These are phyloP conservation scores for Lasioglossum calceatum DNA, from an alignment of 2,888 invertebrate species.

Conservation along the genomic window DNA sequence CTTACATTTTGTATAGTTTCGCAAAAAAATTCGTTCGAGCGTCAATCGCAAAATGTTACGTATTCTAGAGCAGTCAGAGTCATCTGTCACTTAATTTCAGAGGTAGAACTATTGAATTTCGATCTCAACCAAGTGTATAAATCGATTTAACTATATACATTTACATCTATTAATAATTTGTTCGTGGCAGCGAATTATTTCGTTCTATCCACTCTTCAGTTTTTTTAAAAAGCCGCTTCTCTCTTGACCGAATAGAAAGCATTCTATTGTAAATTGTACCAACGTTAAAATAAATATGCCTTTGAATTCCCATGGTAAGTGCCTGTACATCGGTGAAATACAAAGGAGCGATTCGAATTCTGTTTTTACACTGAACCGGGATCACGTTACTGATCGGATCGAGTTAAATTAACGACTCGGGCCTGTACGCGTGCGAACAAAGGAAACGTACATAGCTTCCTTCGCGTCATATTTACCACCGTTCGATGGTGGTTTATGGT, in stretches of 20 bases:
- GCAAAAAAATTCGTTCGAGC: not conserved
- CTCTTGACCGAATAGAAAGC: not conserved
- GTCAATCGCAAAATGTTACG: not conserved
- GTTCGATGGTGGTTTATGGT: not conserved
- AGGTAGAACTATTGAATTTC: slow-evolving; percentile 8
- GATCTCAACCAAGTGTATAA: not conserved
- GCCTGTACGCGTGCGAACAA: not conserved
- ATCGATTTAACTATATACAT: slow-evolving; percentile 9
- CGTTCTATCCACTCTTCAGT: not conserved
- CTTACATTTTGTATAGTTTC: not conserved
- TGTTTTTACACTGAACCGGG: not conserved
- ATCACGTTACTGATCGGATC: slow-evolving; percentile 29
- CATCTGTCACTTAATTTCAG: slow-evolving; percentile 35
- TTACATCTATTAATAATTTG: slow-evolving; percentile 9
- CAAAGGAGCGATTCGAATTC: slow-evolving; percentile 2
- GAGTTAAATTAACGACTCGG: slow-evolving; percentile 51
- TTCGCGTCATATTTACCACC: not conserved
- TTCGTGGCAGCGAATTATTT: not conserved
- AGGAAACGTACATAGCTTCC: not conserved
- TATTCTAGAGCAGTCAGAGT: slow-evolving; percentile 16
- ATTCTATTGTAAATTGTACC: not conserved
- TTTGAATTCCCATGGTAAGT: not conserved
- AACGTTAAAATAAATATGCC: not conserved
- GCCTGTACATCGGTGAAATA: not conserved
- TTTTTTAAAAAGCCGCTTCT: not conserved